A percentile compares a stretch with the other conserved stretches of the same genome.
These are phyloP conservation scores for Odontocolon sp. DNA, from an alignment of 2,888 invertebrate species.

Conservation along the genomic window DNA sequence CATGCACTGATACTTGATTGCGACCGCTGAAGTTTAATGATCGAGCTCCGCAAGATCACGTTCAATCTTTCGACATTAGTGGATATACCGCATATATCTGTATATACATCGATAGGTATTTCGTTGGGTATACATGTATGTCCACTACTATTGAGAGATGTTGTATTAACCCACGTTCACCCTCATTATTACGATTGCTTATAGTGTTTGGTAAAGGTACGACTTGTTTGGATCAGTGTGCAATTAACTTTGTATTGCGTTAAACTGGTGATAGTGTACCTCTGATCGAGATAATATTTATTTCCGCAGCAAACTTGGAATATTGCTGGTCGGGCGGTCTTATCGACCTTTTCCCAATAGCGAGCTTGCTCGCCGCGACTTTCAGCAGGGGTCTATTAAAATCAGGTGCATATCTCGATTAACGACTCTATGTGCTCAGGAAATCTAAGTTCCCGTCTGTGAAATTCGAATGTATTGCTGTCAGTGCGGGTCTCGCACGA, in stretches of 20 bases:
- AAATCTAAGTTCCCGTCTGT: neutral
- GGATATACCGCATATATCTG: conserved; percentile 2
- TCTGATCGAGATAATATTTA: neutral
- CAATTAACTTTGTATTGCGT: neutral
- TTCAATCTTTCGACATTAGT: conserved; percentile 43
- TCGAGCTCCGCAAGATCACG: conserved; percentile 52
- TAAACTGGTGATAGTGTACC: conserved; percentile 6
- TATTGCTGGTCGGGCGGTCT: neutral
- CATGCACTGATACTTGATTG: neutral
- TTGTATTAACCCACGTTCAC: conserved; percentile 23
- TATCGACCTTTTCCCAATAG: conserved; percentile 4
- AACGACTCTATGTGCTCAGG: neutral
- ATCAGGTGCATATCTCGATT: neutral
- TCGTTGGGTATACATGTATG: neutral
- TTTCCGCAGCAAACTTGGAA: neutral
- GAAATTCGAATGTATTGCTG: neutral
- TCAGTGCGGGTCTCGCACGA: neutral
- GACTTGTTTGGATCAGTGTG: neutral
- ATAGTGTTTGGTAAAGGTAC: neutral
- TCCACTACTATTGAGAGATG: no score
- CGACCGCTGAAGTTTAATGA: conserved; percentile 46
- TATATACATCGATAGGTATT: neutral
- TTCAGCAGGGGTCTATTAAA: neutral
- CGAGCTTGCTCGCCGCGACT: neutral
- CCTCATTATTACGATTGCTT: neutral